Conservation (phyloP, 2,888 invertebrate genomes). For the Scaptomyza cyrtandrae region DNA sequence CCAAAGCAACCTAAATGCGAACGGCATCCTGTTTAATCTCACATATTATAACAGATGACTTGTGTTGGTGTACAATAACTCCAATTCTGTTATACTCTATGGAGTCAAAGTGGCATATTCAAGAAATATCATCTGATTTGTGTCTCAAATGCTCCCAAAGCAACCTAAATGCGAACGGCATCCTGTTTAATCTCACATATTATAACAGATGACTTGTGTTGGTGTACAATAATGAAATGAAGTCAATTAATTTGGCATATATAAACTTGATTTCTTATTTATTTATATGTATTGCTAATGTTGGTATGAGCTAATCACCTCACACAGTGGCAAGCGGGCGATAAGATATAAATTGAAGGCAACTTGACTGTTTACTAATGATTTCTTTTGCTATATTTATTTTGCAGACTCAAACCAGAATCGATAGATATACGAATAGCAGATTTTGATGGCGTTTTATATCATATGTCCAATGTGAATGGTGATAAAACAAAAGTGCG, state of each 20-base stretch:
- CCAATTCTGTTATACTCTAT: slow-evolving; percentile 6
- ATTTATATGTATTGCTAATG: slow-evolving; percentile 14
- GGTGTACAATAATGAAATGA: slow-evolving; percentile 3
- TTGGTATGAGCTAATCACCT: slow-evolving; percentile 25
- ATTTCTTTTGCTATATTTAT: slow-evolving; percentile 7
- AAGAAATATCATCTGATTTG: background rate
- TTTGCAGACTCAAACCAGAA: slow-evolving; percentile 91
- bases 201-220: slow-evolving; percentile 3
- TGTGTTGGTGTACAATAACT: slow-evolving; percentile 34
- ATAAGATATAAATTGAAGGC: slow-evolving; percentile 45
- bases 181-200: background rate
- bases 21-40: slow-evolving; percentile 42
- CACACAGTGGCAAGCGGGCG: slow-evolving; percentile 18
- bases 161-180: background rate
- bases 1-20: slow-evolving; percentile 27
- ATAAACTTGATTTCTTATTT: background rate
- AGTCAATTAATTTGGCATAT: background rate
- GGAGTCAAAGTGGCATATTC: slow-evolving; percentile 50
- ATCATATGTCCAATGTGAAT: slow-evolving; percentile 98
- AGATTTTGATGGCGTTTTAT: slow-evolving; percentile 99
- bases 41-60: slow-evolving; percentile 49
- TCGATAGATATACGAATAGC: slow-evolving; percentile 97
- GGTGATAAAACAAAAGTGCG: slow-evolving; percentile 98
- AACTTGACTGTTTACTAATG: slow-evolving; percentile 20
- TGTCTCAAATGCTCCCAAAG: background rate